phyloP scores from a whole-genome alignment of 2,113 vertebrate species.

The Podarcis muralis region DNA sequence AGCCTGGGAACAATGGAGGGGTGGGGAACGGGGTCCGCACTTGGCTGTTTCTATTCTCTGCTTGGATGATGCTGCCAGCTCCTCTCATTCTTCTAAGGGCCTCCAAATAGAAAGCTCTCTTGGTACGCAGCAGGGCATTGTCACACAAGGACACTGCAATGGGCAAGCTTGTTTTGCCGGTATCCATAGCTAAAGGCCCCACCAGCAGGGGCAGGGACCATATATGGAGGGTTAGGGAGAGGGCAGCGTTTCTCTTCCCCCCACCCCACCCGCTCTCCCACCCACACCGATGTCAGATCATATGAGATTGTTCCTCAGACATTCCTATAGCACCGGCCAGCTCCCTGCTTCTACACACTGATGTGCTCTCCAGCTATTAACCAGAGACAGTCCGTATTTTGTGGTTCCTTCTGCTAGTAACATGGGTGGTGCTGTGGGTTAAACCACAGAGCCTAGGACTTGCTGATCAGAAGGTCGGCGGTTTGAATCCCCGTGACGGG shows the following conservation, averaged over 20 bases:
- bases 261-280: too few relatives aligned
- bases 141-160: neutral
- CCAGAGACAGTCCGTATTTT: neutral
- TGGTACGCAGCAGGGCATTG: neutral
- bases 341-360: too few relatives aligned
- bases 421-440: too few relatives aligned
- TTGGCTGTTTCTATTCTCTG: constrained; percentile 27
- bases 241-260: neutral
- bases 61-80: neutral
- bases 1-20: constrained; percentile 12
- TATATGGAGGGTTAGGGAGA: neutral
- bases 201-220: neutral
- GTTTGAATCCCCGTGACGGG: too few relatives aligned
- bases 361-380: neutral
- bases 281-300: neutral
- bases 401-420: neutral
- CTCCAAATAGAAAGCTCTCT: constrained; percentile 10
- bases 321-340: too few relatives aligned
- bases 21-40: neutral
- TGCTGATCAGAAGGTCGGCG: too few relatives aligned
- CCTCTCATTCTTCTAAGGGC: neutral
- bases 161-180: neutral
- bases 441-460: too few relatives aligned
- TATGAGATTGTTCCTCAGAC: too few relatives aligned
- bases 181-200: neutral